Conservation (phyloP, 2,888 invertebrate genomes). For the Argyra leucocephala region DNA sequence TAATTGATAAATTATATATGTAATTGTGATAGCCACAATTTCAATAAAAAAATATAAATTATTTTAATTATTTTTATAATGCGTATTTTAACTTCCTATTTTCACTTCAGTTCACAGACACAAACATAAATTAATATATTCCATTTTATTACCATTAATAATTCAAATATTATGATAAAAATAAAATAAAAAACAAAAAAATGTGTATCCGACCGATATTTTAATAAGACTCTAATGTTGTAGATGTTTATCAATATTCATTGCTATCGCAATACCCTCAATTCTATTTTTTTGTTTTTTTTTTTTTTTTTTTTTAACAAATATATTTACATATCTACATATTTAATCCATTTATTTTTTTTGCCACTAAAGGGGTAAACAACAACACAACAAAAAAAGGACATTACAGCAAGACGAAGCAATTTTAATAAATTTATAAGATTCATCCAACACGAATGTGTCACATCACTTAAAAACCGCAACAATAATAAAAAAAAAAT, state of each 20-base stretch:
- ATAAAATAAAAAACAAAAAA: background rate
- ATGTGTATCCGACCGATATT: background rate
- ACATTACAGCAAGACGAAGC: background rate
- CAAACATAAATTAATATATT: too few relatives aligned
- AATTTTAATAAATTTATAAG: background rate
- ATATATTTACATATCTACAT: background rate
- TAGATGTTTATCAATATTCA: background rate
- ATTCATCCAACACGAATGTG: background rate
- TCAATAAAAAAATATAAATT: too few relatives aligned
- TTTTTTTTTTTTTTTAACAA: background rate
- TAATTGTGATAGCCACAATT: too few relatives aligned
- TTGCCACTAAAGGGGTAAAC: too few relatives aligned
- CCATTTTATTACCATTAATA: too few relatives aligned
- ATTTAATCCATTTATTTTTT: background rate
- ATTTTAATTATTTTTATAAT: too few relatives aligned
- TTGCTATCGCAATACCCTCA: background rate
- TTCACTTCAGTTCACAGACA: too few relatives aligned
- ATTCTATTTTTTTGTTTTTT: background rate
- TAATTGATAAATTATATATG: too few relatives aligned
- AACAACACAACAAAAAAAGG: background rate
- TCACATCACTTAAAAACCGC: background rate
- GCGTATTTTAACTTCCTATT: too few relatives aligned
- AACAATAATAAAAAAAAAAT: background rate
- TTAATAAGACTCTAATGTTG: background rate
- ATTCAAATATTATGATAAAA: background rate